Evolutionary conservation across 2,888 invertebrate species (phyloP), one percentile per base, ranked within the genome.

Genomic region (Amiota mariae): DNA sequence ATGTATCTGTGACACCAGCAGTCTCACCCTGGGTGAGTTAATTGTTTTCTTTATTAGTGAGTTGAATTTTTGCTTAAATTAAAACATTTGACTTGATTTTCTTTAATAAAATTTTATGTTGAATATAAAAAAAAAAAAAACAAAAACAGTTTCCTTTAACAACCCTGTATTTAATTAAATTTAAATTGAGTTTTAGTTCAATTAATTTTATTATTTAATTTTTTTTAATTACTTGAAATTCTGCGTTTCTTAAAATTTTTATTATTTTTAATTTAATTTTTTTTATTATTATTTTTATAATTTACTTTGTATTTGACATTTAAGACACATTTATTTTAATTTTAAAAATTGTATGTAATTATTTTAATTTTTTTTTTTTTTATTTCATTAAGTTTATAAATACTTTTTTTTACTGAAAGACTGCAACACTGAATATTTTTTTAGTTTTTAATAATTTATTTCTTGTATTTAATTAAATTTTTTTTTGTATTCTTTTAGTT

Each of bases 201-300:
- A 4, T 36, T 18, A 15, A 15, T 18, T 15, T 81, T 81, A 78
- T 83, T 77, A 74, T 78, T 77, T 75, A 80, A 73, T 81, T 84
- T 73, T 63, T 63, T 51, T 47, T 18, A 4, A 8, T 15, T 20
- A 1, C 6, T 11, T 11, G 10, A 15, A 24, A 57, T 18, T 15
- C 15, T 57, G 1, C 3, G 13, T 63, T 70, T 63, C 56, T n/a
- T n/a, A n/a, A n/a, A n/a, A 76, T 75, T 71, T 77, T 74, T 86
- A 83, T 80, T 59, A 80, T 76, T 68, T 76, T 73, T 47, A 76
- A 11, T 67, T 59, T 15, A 59, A 10, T 18, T 15, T 9, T 64
- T 8, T 57, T 3, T 57, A 20, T 59, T 2, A 10, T n/a, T 46
- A n/a, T 9, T 46, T n/a, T n/a, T 64, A 46, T 64, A 15, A 15